These are phyloP conservation scores for Microtus pennsylvanicus DNA, from an alignment of 2,113 vertebrate genomes.

Conservation along the genomic window DNA sequence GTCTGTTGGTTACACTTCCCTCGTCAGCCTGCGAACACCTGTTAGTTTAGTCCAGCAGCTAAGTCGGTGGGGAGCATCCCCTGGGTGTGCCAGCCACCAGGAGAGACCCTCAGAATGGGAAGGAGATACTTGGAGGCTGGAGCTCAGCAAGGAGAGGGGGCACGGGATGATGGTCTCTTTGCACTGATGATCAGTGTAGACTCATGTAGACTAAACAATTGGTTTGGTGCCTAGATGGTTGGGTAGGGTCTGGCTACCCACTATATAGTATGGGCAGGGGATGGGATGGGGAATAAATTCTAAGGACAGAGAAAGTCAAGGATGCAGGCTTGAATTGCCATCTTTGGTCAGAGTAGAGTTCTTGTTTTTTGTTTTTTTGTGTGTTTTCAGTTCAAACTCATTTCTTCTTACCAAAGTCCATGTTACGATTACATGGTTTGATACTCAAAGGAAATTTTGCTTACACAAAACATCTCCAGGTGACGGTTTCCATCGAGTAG, in stretches of 20 bases:
- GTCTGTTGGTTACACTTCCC: not conserved
- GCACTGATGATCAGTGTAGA: not conserved
- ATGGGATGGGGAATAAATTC: not conserved
- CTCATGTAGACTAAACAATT: not conserved
- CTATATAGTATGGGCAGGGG: not conserved
- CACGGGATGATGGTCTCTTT: not conserved
- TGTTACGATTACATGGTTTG: not conserved
- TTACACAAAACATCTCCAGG: not conserved
- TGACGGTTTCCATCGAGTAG: not conserved
- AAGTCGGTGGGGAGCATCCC: conserved; percentile 22
- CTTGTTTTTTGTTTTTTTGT: not conserved
- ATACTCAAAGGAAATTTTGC: not conserved
- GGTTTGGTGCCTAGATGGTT: not conserved
- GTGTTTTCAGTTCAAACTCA: not conserved
- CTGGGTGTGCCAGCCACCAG: not conserved
- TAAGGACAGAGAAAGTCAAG: not conserved
- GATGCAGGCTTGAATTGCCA: not conserved
- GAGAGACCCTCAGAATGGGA: conserved; percentile 1
- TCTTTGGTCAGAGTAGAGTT: not conserved
- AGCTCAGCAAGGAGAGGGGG: conserved; percentile 15
- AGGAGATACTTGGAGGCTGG: not conserved
- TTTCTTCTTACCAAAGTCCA: not conserved
- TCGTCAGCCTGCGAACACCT: not conserved
- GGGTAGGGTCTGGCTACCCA: not conserved
- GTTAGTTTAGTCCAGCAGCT: not conserved